Evolutionary conservation across 1,140 invertebrate genomes (phyloP), one percentile per base, ranked within the genome.

Genomic region (Carcinoscorpius rotundicauda): DNA sequence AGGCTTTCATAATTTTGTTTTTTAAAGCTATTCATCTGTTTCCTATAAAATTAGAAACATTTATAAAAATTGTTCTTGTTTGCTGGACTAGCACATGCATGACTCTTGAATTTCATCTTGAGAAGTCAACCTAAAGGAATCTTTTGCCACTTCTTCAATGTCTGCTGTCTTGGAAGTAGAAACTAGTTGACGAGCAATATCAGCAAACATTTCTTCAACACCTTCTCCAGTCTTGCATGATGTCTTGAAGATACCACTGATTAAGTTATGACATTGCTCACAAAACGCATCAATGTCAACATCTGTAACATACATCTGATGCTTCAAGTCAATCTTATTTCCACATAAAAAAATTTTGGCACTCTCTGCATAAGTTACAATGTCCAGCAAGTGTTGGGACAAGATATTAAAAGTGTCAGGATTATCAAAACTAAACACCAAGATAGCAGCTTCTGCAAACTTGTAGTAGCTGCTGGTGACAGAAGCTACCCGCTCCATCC

Each of bases 381-480:
- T 90, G 73, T 95, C 91, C 8, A 95, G 78, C 49, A 95, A 76
- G 76, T 95, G 90, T 76, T 94, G 91, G 51, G 90, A 89, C 8
- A 94, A 76, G n/a, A 90, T 82, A 77, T 93, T 89, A 79, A 96
- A 93, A 10, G 91, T 92, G 53, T 90, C 86, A 4, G 88, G 84
- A 81, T 93, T 93, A 73, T 94, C 90, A 65, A 94, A 78, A 52
- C 90, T 87, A 79, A 93, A 95, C 0, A 93, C 90, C 58, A 94
- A 78, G 70, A 95, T 87, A 60, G 90, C 91, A 65, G 89, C 91
- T 76, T 93, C 90, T 8, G 91, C 88, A 80, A 92, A 93, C 79
- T 94, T 94, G 73, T 93, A 94, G 74, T 95, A 95, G 70, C 88
- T 91, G 10, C 89, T 91, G 3, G 91, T 94, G 6, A 95, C 88